A percentile compares a stretch with the other conserved stretches of the same genome.
These are phyloP conservation scores for rat (Rattus norvegicus) DNA, from an alignment of 2,113 vertebrate genomes.

Conservation along the genomic window DNA sequence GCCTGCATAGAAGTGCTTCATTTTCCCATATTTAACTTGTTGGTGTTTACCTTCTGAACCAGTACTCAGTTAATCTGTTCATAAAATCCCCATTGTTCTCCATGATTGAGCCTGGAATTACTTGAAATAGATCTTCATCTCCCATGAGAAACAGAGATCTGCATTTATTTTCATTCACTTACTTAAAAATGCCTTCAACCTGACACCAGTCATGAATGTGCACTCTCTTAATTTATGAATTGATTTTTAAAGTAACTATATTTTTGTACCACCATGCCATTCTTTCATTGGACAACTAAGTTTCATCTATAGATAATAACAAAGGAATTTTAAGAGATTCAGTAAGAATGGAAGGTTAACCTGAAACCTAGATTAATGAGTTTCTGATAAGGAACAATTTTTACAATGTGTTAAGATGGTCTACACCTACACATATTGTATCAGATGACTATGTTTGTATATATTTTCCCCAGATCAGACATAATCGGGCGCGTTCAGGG, in stretches of 20 bases:
- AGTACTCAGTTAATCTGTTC: not conserved
- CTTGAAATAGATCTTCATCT: not conserved
- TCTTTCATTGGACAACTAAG: not conserved
- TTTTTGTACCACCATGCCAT: not conserved
- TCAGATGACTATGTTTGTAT: too few relatives aligned
- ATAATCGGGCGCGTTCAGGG: too few relatives aligned
- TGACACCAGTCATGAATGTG: not conserved
- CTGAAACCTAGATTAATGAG: not conserved
- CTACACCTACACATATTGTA: too few relatives aligned
- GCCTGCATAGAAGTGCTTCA: not conserved
- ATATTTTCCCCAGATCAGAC: too few relatives aligned
- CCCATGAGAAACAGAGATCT: not conserved
- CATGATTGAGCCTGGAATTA: not conserved
- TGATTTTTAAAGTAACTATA: not conserved
- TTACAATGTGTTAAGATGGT: not conserved
- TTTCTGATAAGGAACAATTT: not conserved
- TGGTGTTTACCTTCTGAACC: not conserved
- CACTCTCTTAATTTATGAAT: not conserved
- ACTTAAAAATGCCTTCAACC: not conserved
- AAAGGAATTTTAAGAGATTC: not conserved
- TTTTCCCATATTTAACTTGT: not conserved
- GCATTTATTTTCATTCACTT: not conserved
- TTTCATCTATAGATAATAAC: not conserved
- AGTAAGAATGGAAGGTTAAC: not conserved
- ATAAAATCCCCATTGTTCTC: not conserved